Evolutionary conservation across 2,888 invertebrate genomes (phyloP).

Genomic region (Lamellibrachia columna): DNA sequence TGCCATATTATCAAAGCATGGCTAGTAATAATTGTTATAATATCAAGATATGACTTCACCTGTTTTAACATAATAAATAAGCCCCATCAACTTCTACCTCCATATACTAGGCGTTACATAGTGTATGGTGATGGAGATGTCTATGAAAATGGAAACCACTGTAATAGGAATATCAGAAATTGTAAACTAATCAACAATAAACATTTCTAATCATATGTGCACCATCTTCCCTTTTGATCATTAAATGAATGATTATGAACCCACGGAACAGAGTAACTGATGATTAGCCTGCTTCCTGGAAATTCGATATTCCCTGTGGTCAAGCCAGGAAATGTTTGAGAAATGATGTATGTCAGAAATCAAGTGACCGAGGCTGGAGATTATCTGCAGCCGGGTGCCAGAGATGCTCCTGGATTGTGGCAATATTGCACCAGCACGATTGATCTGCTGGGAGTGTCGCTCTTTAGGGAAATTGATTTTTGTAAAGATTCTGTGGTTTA

Average conservation of each 20-base stretch:
- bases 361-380: neutral
- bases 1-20: too few species aligned
- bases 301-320: neutral
- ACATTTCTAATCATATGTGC: neutral
- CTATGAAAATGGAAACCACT: neutral
- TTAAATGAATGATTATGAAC: neutral
- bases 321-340: neutral
- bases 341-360: neutral
- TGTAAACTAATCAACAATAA: neutral
- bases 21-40: too few species aligned
- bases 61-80: too few species aligned
- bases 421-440: neutral
- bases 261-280: neutral
- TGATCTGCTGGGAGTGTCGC: neutral
- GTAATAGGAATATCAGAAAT: neutral
- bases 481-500: neutral
- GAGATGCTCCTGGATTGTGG: neutral
- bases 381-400: neutral
- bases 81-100: neutral
- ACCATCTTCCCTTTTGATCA: neutral
- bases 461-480: slow-evolving; percentile 12
- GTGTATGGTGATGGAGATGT: neutral
- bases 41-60: too few species aligned
- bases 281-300: neutral
- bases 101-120: neutral